phyloP scores from a whole-genome alignment of 2,113 vertebrate species.

The Polyodon spathula region DNA sequence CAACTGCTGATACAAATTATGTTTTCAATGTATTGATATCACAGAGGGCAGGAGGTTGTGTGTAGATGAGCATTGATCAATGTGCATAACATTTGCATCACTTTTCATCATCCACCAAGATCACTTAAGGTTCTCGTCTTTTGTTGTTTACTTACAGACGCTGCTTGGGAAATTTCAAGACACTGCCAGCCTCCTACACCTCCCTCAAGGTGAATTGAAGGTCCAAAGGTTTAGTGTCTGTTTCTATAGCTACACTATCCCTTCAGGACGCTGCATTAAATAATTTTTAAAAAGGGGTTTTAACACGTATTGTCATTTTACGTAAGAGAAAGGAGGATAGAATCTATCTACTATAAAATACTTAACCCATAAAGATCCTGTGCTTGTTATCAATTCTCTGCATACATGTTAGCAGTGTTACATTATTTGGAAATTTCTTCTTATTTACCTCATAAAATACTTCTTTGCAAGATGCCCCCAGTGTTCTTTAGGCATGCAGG shows the following conservation, averaged over 20 bases:
- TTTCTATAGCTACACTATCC: conserved; percentile 34
- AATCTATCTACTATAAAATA: conserved; percentile 37
- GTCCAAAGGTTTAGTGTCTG: conserved; percentile 42
- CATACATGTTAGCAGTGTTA: conserved; percentile 44
- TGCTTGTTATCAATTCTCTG: conserved; percentile 21
- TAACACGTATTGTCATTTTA: conserved; percentile 46
- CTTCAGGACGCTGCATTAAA: too few species aligned
- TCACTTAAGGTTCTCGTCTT: conserved; percentile 54
- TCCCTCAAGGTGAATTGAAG: conserved; percentile 67
- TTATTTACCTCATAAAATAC: conserved; percentile 30
- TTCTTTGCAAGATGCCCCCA: conserved; percentile 26
- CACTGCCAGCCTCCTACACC: conserved; percentile 31
- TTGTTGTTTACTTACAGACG: conserved; percentile 40
- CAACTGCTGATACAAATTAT: conserved; percentile 89
- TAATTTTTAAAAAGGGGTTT: too few species aligned
- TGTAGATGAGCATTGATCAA: conserved; percentile 54
- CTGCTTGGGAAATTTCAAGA: conserved; percentile 44
- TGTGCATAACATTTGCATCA: conserved; percentile 67
- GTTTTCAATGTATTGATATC: conserved; percentile 76
- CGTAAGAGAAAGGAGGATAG: conserved; percentile 22
- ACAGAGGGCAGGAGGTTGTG: conserved; percentile 46
- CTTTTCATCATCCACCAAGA: conserved; percentile 62
- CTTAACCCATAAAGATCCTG: conserved; percentile 30
- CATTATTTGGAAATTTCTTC: conserved; percentile 36
- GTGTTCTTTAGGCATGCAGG: conserved; percentile 28